These are phyloP conservation scores for Clamator glandarius DNA, from an alignment of 2,797 vertebrate genomes.

Conservation along the genomic window DNA sequence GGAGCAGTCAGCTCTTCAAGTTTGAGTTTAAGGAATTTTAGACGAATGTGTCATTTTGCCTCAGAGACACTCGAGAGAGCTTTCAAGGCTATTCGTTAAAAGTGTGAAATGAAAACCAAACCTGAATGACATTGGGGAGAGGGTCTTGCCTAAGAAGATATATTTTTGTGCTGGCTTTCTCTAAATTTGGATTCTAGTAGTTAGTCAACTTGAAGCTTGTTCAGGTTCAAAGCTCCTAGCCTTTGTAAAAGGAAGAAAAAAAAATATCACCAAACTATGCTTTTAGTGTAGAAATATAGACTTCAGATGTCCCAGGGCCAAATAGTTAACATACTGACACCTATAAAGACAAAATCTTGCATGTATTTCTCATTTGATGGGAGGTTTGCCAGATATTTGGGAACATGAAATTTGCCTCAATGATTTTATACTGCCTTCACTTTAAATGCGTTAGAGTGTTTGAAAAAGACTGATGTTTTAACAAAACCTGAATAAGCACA, in stretches of 20 bases:
- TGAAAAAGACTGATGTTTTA: not conserved
- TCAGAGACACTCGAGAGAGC: not conserved
- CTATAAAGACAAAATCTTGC: not conserved
- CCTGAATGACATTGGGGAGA: not conserved
- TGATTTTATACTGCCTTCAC: not conserved
- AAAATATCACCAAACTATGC: not conserved
- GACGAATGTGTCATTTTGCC: slow-evolving; percentile 32
- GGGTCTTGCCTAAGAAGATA: not conserved
- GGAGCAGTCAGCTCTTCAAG: slow-evolving; percentile 23
- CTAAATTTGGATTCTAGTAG: not conserved
- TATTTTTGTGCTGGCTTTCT: not conserved
- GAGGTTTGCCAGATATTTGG: not conserved
- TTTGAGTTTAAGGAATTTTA: slow-evolving; percentile 14
- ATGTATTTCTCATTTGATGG: not conserved
- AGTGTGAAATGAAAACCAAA: slow-evolving; percentile 16
- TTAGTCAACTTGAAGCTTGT: not conserved
- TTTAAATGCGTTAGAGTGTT: not conserved
- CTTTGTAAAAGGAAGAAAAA: not conserved
- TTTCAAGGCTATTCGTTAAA: slow-evolving; percentile 18
- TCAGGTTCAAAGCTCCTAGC: not conserved
- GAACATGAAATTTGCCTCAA: not conserved
- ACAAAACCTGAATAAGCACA: not conserved
- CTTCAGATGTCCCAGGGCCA: not conserved
- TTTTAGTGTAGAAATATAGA: not conserved
- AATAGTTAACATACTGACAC: not conserved